Evolutionary conservation across 2,888 invertebrate species (phyloP).

Genomic region (Bombyx huttoni): DNA sequence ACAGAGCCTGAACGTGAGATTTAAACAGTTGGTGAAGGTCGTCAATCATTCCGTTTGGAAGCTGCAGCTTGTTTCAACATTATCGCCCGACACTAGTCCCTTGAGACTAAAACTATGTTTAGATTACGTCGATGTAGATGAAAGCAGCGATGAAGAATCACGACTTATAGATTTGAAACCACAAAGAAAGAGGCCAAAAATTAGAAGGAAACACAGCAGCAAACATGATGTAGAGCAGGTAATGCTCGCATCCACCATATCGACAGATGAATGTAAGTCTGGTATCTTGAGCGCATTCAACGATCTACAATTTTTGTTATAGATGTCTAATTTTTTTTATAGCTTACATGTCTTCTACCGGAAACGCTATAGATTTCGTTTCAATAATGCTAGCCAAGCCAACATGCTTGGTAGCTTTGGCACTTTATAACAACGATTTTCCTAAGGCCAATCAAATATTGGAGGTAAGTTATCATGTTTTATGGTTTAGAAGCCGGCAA

Average conservation of each 20-base stretch:
- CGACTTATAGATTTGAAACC: conserved; percentile 39
- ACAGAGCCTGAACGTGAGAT: conserved; percentile 22
- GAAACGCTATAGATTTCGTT: conserved; percentile 62
- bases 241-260: conserved; percentile 51
- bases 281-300: neutral
- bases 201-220: conserved; percentile 39
- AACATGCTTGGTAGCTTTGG: conserved; percentile 81
- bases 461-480: conserved; percentile 72
- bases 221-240: conserved; percentile 46
- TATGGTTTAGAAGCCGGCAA: too few species aligned
- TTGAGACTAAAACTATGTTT: conserved; percentile 51
- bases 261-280: conserved; percentile 44
- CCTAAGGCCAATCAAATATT: conserved; percentile 84
- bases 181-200: conserved; percentile 48
- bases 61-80: conserved; percentile 76
- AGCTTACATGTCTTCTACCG: conserved; percentile 36
- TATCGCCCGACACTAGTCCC: conserved; percentile 59
- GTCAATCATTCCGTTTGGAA: conserved; percentile 81
- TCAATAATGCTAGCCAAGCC: conserved; percentile 83
- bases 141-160: conserved; percentile 62
- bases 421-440: conserved; percentile 81
- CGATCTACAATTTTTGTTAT: neutral
- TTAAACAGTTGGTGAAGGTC: conserved; percentile 52
- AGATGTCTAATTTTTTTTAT: conserved; percentile 14
- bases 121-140: conserved; percentile 58